Percentiles rank a stretch among this genome's conserved stretches.
Conservation (phyloP, 2,888 invertebrate species). For the Parasteatoda lunata region DNA sequence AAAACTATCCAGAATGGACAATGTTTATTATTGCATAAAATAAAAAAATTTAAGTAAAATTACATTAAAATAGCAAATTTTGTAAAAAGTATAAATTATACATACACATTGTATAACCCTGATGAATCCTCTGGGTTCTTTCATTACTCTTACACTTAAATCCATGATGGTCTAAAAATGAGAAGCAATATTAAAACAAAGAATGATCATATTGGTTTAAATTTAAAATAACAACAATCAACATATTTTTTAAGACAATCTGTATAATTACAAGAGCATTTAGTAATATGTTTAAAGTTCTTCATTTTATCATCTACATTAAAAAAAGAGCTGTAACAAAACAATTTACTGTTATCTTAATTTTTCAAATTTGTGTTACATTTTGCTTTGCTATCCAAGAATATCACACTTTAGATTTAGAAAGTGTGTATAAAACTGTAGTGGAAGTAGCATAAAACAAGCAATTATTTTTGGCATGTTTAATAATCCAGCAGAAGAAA, state of each 20-base stretch:
- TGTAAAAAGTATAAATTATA: conserved; percentile 70
- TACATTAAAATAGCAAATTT: neutral
- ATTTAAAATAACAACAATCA: neutral
- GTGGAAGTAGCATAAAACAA: too few species aligned
- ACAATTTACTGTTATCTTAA: too few species aligned
- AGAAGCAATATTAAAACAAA: neutral
- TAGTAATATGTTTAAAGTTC: neutral
- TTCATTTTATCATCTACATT: too few species aligned
- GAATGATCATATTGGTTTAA: neutral
- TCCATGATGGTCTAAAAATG: conserved; percentile 67
- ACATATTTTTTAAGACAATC: neutral
- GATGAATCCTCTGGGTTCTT: conserved; percentile 80
- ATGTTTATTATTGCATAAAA: neutral
- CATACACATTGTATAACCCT: conserved; percentile 80
- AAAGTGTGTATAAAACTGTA: too few species aligned
- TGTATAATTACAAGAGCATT: neutral
- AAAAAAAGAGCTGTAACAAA: too few species aligned
- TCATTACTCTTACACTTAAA: conserved; percentile 77
- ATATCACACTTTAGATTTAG: too few species aligned
- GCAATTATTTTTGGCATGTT: too few species aligned
- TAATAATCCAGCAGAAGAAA: too few species aligned
- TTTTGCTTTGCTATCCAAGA: too few species aligned
- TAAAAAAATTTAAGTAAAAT: neutral
- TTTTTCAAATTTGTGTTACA: too few species aligned
- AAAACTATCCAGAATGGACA: too few species aligned